phyloP scores from a whole-genome alignment of 2,797 vertebrate genomes.

The Chrysolophus pictus region DNA sequence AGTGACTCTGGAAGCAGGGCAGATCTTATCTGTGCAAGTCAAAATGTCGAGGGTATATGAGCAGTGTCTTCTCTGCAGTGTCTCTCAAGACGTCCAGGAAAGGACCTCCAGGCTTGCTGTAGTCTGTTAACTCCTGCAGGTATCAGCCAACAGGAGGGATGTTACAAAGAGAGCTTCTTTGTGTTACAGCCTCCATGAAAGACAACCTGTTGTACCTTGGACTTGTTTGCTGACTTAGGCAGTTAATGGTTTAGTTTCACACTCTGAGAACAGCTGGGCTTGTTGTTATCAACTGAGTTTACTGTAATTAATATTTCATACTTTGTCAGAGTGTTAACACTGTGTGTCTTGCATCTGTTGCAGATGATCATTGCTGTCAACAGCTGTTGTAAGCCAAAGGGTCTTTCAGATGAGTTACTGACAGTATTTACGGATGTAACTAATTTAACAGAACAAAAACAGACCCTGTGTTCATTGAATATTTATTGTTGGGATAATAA shows the following conservation, averaged over 20 bases:
- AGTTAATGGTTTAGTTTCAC: background rate
- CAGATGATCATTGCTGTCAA: background rate
- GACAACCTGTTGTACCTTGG: background rate
- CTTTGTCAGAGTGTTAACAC: background rate
- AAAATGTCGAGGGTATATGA: background rate
- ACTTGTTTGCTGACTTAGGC: background rate
- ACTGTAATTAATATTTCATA: background rate
- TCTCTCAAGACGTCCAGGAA: accelerated
- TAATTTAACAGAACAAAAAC: background rate
- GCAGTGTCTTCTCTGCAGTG: background rate
- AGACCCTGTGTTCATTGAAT: background rate
- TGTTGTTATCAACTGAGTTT: background rate
- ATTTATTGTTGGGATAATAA: background rate
- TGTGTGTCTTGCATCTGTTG: background rate
- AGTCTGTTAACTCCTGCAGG: background rate
- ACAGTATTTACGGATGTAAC: background rate
- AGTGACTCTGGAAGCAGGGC: background rate
- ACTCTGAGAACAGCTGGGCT: background rate
- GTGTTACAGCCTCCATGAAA: background rate
- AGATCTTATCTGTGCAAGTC: background rate
- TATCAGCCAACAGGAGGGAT: background rate
- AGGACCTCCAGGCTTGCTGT: background rate
- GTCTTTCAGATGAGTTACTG: background rate
- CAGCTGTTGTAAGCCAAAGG: background rate
- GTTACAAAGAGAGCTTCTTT: background rate